Base-by-base conservation (phyloP, 2,888 invertebrate species). In the Aplocera efformata region DNA sequence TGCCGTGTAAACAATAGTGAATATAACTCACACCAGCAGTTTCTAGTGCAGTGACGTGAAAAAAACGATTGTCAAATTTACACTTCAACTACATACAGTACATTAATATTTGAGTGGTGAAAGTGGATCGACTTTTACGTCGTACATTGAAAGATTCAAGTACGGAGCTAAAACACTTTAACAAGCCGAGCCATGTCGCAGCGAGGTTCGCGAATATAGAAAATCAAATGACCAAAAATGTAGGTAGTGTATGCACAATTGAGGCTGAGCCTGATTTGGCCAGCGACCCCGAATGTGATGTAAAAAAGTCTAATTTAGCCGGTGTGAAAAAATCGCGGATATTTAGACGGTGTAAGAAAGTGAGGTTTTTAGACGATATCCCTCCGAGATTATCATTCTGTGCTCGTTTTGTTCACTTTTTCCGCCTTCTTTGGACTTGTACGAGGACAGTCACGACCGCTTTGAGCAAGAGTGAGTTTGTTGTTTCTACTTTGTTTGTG, bases 291-390 rank as follows among this genome's bases (percentile, higher is more conserved):
- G 43, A 56, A 48, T 71, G 58, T 61, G 78, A 75, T 70, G 71
- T 75, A 64, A 79, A 69, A 72, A 67, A 79, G 59, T 67, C 79
- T 42, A 80, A 72, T 62, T 72, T 80, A 59, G 67, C 66, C 57
- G 74, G 68, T 65, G 69, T 58, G 49, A 76, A 72, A 69, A 72
- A 57, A 47, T 35, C 61, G 38, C 61, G 62, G 40, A 72, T 68
- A 64, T 61, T 60, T 56, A 65, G 62, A 43, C 65, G 60, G 48
- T 53, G 53, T 42, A 82, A 80, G 73, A 84, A 85, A 74, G 83
- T 85, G 56, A 68, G 75, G 56, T 85, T 85, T 56, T 67, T 62
- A 49, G 83, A 81, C 58, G 73, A 73, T 33, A 63, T 63, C 48
- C 52, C 47, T 38, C 69, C 70, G 50, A 64, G 48, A 50, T 53